A percentile compares a stretch with the other conserved stretches of the same genome.
Conservation (phyloP, 2,888 invertebrate genomes). For the Ommatoiulus sabulosus region DNA sequence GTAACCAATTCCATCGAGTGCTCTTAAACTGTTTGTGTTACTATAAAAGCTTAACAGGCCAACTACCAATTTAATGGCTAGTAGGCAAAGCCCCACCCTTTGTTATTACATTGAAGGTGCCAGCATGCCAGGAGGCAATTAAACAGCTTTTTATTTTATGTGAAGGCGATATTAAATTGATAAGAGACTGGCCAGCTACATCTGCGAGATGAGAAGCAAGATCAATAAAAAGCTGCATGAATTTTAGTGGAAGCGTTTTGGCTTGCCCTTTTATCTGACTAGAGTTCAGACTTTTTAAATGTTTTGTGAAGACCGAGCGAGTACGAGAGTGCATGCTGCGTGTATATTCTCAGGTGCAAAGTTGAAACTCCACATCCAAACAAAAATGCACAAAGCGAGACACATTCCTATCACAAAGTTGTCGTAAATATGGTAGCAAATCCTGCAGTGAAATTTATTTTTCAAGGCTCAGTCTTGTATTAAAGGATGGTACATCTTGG, state of each 20-base stretch:
- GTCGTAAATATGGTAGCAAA: no score
- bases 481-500: no score
- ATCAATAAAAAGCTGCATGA: neutral
- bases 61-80: neutral
- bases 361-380: neutral
- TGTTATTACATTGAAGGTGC: neutral
- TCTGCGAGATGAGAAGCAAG: neutral
- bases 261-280: no score
- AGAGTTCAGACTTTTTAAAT: no score
- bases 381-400: neutral
- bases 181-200: neutral
- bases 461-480: no score
- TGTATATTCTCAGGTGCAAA: neutral
- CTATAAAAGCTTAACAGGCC: neutral
- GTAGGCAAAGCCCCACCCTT: neutral
- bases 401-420: no score
- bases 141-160: neutral
- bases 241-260: neutral
- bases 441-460: no score
- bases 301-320: no score
- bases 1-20: neutral
- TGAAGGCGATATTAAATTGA: neutral
- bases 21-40: neutral
- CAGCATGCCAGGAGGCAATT: neutral
- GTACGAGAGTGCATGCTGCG: neutral